Percentiles rank a stretch among this genome's conserved stretches.
These are phyloP conservation scores for Byasa hedistus DNA, from an alignment of 2,888 invertebrate genomes.

Conservation along the genomic window DNA sequence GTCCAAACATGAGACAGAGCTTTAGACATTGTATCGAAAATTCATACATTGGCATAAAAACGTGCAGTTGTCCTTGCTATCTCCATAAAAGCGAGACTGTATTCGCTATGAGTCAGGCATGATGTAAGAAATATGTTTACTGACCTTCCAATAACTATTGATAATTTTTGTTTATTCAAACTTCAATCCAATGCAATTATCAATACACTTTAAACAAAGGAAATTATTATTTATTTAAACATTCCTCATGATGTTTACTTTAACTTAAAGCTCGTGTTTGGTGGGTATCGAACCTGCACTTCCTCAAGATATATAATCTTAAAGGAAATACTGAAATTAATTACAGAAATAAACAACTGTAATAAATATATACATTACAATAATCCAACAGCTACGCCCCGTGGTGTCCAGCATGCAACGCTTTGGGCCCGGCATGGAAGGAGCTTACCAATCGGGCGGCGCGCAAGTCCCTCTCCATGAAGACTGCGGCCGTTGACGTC, in stretches of 20 bases:
- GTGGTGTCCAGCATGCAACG: constrained; percentile 99
- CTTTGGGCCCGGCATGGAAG: constrained; percentile 92
- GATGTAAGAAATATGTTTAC: neutral
- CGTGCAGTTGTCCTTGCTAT: neutral
- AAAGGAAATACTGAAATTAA: too few relatives aligned
- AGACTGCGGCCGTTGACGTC: constrained; percentile 95
- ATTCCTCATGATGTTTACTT: too few relatives aligned
- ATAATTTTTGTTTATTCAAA: neutral
- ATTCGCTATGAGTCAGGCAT: neutral
- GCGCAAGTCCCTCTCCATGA: constrained; percentile 81
- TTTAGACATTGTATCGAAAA: too few relatives aligned
- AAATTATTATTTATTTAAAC: too few relatives aligned
- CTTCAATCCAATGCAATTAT: neutral
- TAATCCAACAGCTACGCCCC: constrained; percentile 90
- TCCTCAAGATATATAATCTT: too few relatives aligned
- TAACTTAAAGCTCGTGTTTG: too few relatives aligned
- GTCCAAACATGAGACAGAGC: too few relatives aligned
- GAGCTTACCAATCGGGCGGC: constrained; percentile 84
- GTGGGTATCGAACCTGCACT: too few relatives aligned
- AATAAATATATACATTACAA: too few relatives aligned
- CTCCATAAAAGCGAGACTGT: neutral
- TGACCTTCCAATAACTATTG: neutral
- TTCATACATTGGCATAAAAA: neutral
- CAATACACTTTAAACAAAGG: too few relatives aligned
- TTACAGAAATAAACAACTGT: too few relatives aligned